These are phyloP conservation scores for Ceriagrion tenellum DNA, from an alignment of 2,888 invertebrate genomes.

Conservation along the genomic window DNA sequence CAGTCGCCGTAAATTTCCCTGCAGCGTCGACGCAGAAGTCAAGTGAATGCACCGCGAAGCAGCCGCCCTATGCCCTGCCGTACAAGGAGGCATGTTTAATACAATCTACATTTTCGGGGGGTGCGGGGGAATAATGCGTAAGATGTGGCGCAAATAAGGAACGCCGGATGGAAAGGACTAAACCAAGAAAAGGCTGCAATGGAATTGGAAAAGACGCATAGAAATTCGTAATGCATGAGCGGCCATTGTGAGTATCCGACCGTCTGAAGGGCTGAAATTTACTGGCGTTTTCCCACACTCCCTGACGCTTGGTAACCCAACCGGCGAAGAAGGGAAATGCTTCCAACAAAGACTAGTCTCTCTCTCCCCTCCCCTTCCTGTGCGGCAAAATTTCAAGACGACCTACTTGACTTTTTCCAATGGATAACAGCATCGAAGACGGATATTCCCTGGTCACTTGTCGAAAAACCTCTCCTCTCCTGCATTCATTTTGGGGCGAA, in stretches of 20 bases:
- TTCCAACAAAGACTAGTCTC: slow-evolving; percentile 32
- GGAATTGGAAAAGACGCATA: slow-evolving; percentile 57
- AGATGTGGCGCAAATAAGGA: slow-evolving; percentile 56
- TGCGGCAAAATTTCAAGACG: slow-evolving; percentile 43
- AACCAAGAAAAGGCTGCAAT: slow-evolving; percentile 62
- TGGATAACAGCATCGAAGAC: neutral
- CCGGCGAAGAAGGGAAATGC: slow-evolving; percentile 40
- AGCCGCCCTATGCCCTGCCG: neutral
- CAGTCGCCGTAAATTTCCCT: neutral
- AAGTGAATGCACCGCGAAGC: slow-evolving; percentile 34
- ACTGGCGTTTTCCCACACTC: slow-evolving; percentile 49
- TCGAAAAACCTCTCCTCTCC: neutral
- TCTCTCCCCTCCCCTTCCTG: neutral
- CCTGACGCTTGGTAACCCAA: slow-evolving; percentile 49
- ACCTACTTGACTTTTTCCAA: slow-evolving; percentile 30
- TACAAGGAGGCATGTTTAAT: neutral
- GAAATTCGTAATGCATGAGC: slow-evolving; percentile 67
- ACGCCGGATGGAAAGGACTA: slow-evolving; percentile 38
- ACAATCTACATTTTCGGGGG: slow-evolving; percentile 39
- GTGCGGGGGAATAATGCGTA: neutral
- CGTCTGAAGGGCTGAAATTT: slow-evolving; percentile 60
- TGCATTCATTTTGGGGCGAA: neutral
- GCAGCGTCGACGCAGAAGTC: neutral
- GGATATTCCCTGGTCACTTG: neutral
- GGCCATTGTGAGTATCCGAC: slow-evolving; percentile 60